Evolutionary conservation across 2,113 vertebrate species (phyloP).

Genomic region (Scomber colias): DNA sequence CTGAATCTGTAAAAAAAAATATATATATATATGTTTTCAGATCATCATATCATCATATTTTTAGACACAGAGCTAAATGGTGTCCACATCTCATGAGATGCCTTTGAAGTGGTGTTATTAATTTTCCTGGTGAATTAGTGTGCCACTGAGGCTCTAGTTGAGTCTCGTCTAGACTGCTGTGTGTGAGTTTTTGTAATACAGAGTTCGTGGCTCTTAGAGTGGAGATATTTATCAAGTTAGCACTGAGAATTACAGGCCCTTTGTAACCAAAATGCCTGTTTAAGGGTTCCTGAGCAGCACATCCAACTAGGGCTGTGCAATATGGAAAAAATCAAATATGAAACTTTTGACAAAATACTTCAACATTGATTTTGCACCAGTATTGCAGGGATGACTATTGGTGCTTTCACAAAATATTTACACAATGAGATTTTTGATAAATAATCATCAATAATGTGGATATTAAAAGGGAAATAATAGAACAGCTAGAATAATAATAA

Average conservation of each 20-base stretch:
- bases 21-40: constrained; percentile 6
- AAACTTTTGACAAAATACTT: no score
- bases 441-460: no score
- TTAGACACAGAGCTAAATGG: constrained; percentile 20
- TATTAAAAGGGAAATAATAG: no score
- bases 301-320: not conserved
- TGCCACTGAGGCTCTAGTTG: constrained; percentile 57
- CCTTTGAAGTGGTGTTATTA: constrained; percentile 70
- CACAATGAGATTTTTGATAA: no score
- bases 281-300: not conserved
- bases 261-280: not conserved
- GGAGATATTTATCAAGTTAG: constrained; percentile 47
- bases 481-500: no score
- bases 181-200: constrained; percentile 31
- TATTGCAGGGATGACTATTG: no score
- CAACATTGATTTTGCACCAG: no score
- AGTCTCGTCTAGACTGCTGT: constrained; percentile 48
- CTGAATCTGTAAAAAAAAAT: not conserved
- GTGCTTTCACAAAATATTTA: no score
- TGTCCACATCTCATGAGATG: constrained; percentile 42
- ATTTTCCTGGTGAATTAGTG: constrained; percentile 72
- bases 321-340: no score
- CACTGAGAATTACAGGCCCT: constrained; percentile 15
- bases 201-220: constrained; percentile 31
- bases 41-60: constrained; percentile 27